Base-by-base conservation (phyloP, 2,888 invertebrate species). In the Lucinisca nassula region DNA sequence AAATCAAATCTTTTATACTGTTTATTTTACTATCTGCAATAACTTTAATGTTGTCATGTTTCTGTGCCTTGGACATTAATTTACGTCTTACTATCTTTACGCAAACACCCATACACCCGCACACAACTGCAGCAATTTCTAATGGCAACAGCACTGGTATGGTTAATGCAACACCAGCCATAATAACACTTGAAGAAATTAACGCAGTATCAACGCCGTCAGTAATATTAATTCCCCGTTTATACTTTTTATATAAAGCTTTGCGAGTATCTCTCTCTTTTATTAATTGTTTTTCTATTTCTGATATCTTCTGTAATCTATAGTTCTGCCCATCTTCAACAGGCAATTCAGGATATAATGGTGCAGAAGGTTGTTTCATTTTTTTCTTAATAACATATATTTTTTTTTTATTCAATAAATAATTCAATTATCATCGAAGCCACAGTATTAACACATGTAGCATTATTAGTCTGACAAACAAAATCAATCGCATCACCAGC, bases 201-300 rank as follows among this genome's bases (percentile, higher is more conserved):
- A 85, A 77, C 32, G 78, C 45, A 30, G 84, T 79, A 72, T 87
- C 84, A 79, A 84, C 55, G 17, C 81, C 84, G 76, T 86, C 82
- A 67, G 82, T 79, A 51, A 67, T 67, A 86, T 86, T 24, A 27
- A 58, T 27, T 27, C 27, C 58, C 27, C 58, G 24, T 58, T 58
- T 58, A 58, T 24, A 58, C 79, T 82, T 85, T 49, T 82, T 86
- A 76, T 87, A 87, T 40, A 86, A 79, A 77, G 79, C 45, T 67
- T 83, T 24, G 21, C 83, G 55, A 72, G 58, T 27, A 37, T 74
- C 24, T 83, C 77, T 70, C 67, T 70, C n/a, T n/a, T n/a, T n/a
- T n/a, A n/a, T n/a, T n/a, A n/a, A n/a, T n/a, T n/a, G n/a, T n/a
- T n/a, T n/a, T n/a, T n/a, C n/a, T n/a, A n/a, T n/a, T n/a, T n/a